Conservation (phyloP, 2,888 invertebrate genomes). For the Latheticus oryzae region DNA sequence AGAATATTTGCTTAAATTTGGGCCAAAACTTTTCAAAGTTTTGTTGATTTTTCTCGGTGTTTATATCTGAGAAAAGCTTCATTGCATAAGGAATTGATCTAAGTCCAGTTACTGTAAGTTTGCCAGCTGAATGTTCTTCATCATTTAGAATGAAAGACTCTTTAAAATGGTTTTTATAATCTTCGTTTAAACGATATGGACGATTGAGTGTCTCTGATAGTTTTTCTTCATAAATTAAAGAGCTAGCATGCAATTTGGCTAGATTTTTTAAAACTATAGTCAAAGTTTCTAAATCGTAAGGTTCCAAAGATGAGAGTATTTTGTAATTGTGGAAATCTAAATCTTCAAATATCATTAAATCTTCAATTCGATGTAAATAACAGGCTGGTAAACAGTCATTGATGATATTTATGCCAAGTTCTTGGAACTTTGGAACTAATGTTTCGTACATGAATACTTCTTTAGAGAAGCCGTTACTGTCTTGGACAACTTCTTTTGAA, state of each 20-base stretch:
- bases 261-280: slow-evolving; percentile 47
- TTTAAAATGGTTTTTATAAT: slow-evolving; percentile 42
- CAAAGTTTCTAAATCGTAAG: slow-evolving; percentile 47
- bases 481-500: slow-evolving; percentile 43
- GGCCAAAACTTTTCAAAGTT: slow-evolving; percentile 16
- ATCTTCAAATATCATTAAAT: slow-evolving; percentile 63
- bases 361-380: slow-evolving; percentile 55
- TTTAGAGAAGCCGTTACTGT: slow-evolving; percentile 29
- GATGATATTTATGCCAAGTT: slow-evolving; percentile 47
- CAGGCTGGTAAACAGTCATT: slow-evolving; percentile 57
- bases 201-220: slow-evolving; percentile 40
- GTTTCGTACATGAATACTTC: slow-evolving; percentile 61
- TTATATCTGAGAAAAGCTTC: slow-evolving; percentile 41
- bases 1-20: slow-evolving; percentile 43
- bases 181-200: slow-evolving; percentile 50
- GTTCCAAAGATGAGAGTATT: slow-evolving; percentile 24
- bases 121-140: background rate
- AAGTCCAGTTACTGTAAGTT: slow-evolving; percentile 1
- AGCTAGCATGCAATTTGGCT: slow-evolving; percentile 55
- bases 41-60: slow-evolving; percentile 16
- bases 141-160: slow-evolving; percentile 22
- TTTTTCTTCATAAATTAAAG: slow-evolving; percentile 57
- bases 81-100: slow-evolving; percentile 25
- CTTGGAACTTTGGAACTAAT: slow-evolving; percentile 60
- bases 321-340: slow-evolving; percentile 46